Conservation (phyloP, 2,113 vertebrate genomes). For the Oreotrochilus melanogaster region DNA sequence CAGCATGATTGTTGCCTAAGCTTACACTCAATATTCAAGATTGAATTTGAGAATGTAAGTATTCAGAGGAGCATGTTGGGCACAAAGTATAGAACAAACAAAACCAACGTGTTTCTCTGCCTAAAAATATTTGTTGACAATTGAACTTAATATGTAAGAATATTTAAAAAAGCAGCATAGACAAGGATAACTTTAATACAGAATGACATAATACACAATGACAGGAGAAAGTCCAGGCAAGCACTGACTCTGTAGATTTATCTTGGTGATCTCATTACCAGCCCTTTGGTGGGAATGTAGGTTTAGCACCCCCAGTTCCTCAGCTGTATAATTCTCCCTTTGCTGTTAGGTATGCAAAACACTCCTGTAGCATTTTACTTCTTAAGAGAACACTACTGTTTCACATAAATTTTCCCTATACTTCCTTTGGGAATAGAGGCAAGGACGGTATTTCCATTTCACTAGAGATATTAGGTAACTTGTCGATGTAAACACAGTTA, state of each 20-base stretch:
- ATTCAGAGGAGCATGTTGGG: not conserved
- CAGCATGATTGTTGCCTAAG: not conserved
- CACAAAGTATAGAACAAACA: not conserved
- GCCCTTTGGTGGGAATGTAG: not conserved
- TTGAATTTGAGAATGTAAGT: conserved; percentile 2
- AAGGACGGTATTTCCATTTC: not conserved
- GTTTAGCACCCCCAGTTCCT: not conserved
- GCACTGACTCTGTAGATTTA: not conserved
- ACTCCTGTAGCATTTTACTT: not conserved
- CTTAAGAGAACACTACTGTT: not conserved
- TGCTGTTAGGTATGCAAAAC: not conserved
- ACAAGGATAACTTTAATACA: not conserved
- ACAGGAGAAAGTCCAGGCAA: not conserved
- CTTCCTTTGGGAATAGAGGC: not conserved
- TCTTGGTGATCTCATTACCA: not conserved
- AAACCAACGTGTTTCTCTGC: not conserved
- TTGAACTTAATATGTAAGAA: not conserved
- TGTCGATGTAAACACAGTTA: not conserved
- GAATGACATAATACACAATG: not conserved
- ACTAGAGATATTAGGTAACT: not conserved
- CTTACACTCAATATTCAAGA: not conserved
- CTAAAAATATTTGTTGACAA: not conserved
- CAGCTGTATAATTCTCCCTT: not conserved
- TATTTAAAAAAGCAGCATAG: not conserved
- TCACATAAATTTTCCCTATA: not conserved